Base-by-base conservation (phyloP, 2,888 invertebrate species). In the Caenorhabditis sp. region DNA sequence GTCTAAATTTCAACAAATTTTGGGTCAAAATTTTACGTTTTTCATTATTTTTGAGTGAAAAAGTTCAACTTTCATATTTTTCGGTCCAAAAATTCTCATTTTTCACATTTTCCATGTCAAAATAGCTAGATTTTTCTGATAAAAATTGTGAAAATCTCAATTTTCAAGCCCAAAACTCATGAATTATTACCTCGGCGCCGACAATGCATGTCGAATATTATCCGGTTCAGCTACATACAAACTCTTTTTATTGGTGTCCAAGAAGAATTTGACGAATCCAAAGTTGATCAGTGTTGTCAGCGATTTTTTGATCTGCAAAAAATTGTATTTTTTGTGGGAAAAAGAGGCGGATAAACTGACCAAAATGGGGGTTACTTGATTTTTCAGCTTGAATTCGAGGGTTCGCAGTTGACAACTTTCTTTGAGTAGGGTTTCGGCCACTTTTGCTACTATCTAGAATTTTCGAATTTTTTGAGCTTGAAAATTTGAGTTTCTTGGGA, bases 231-330 rank as follows among this genome's bases (percentile, higher is more conserved):
- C 68, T 2, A 58, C 58, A 55, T 79, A 76, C 1, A 61, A 21
- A 21, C 66, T 36, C 43, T 74, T 66, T 23, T 62, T 58, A 26
- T 66, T 63, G 0, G 62, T 50, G 49, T 77, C 77, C 31, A 75
- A 31, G 36, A 64, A 50, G 62, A 80, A 81, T 6, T 62, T 65
- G 6, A 83, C 67, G 26, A 84, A 76, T 23, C 77, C 73, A 58
- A 83, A 81, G 19, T 83, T 77, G 50, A 81, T 81, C 21, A 84
- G 72, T n/a, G 81, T 78, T 14, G 75, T 76, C 10, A 84, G 37
- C n/a, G 83, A 68, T 43, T 81, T 81, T 60, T 66, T 71, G 26
- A 84, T 68, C 83, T 84, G 27, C 54, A 71, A 24, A 36, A 21
- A n/a, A 2, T n/a, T n/a, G n/a, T n/a, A n/a, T n/a, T n/a, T n/a